Base-by-base conservation (phyloP, 2,113 vertebrate genomes). In the Hydrochoerus hydrochaeris region DNA sequence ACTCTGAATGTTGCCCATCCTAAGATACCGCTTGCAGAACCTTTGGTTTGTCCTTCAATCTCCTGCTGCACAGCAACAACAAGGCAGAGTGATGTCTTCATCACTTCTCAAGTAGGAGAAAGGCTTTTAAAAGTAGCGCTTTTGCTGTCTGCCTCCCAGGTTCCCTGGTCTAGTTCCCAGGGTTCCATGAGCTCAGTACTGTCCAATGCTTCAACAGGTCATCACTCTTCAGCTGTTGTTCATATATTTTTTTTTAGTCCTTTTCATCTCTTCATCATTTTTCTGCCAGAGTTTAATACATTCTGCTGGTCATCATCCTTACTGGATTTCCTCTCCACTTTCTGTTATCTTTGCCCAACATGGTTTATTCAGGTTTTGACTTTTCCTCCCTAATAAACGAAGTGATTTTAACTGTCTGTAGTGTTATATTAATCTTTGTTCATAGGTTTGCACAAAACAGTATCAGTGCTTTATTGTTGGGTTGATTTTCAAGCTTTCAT, bases 201-300 rank as follows among this genome's bases (percentile, higher is more conserved):
- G 26, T 24, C 38, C 24, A 11, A 11, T 16, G 52, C 77, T 52
- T 60, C 38, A n/a, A 17, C 20, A 67, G 17, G 19, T 14, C 58
- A 35, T 71, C 46, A 3, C 44, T 54, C 75, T 91, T 63, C 78
- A 41, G 49, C 65, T 65, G 11, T 60, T 65, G 52, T 46, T 88
- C 35, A 60, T 5, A 54, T 49, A 49, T 69, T 94, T 69, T 58
- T 62, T 75, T 78, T 84, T 12, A 2, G 46, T 86, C 13, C 54
- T 95, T 95, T 95, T 73, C 88, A 83, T 88, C 69, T 41, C 82
- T 82, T 84, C 16, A 57, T 62, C 71, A 44, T 85, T 90, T 93
- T 44, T 82, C 77, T 57, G 58, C 75, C 71, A 95, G 44, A 16
- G 30, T 81, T 88, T 73, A 35, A 24, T 67, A 46, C 46, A 35